Percentiles rank a stretch among this genome's conserved stretches.
These are phyloP conservation scores for Tetranychus piercei DNA, from an alignment of 2,888 invertebrate species.

Conservation along the genomic window DNA sequence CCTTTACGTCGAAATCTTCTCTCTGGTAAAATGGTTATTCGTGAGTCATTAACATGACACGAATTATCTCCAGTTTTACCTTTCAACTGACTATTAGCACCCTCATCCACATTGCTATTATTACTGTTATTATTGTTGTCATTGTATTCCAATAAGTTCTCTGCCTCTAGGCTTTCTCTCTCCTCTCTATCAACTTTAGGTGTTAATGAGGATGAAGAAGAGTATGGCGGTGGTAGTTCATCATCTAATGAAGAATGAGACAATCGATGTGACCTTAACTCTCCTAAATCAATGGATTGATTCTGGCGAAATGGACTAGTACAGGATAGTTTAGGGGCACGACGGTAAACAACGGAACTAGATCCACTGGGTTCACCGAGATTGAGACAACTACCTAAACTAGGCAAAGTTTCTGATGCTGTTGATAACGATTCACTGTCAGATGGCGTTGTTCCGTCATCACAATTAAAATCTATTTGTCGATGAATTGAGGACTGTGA, in stretches of 20 bases:
- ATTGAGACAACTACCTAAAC: no score
- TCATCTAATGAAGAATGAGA: neutral
- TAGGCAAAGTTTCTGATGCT: no score
- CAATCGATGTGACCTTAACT: neutral
- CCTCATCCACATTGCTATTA: neutral
- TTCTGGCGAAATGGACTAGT: neutral
- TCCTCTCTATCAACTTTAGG: neutral
- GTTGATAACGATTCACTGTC: no score
- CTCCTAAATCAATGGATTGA: constrained; percentile 2
- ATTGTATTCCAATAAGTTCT: neutral
- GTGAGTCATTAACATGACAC: neutral
- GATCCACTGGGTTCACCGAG: no score
- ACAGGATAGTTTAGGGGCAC: neutral
- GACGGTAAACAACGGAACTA: no score
- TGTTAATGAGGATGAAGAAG: neutral
- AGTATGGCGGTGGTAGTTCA: neutral
- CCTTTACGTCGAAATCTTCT: neutral
- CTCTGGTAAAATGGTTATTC: neutral
- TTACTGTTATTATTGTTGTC: neutral
- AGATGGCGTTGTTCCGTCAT: no score
- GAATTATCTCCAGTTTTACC: no score
- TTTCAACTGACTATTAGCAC: no score
- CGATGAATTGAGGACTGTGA: no score
- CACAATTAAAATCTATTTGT: no score
- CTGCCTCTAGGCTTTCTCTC: neutral